Percentiles rank a stretch among this genome's conserved stretches.
These are phyloP conservation scores for Regulus satrapa DNA, from an alignment of 2,113 vertebrate genomes.

Conservation along the genomic window DNA sequence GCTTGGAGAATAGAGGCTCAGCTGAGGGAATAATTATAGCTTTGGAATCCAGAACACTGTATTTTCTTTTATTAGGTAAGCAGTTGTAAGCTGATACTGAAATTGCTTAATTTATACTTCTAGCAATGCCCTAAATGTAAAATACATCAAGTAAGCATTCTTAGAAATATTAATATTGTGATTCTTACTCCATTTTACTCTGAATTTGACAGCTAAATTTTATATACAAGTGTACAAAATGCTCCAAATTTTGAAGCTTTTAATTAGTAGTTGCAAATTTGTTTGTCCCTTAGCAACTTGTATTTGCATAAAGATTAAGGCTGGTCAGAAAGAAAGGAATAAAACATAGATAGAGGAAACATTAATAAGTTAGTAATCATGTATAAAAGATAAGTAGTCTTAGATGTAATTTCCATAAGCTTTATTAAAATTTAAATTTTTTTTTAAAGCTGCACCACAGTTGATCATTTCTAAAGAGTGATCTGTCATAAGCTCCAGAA, in stretches of 20 bases:
- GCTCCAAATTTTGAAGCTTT: slow-evolving; percentile 23
- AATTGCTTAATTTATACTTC: slow-evolving; percentile 48
- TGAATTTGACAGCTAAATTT: neutral
- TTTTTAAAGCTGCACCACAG: slow-evolving; percentile 18
- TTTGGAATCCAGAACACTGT: slow-evolving; percentile 3
- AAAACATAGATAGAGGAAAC: neutral
- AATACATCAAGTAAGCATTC: neutral
- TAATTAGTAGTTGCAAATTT: slow-evolving; percentile 62
- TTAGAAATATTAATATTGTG: neutral
- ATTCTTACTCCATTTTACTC: neutral
- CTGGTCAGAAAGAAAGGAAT: slow-evolving; percentile 32
- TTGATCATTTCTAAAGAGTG: slow-evolving; percentile 45
- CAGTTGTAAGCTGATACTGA: slow-evolving; percentile 18
- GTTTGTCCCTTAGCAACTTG: slow-evolving; percentile 40
- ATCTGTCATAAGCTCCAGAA: neutral
- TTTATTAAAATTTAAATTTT: slow-evolving; percentile 38
- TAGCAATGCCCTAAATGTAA: slow-evolving; percentile 23
- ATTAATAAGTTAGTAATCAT: slow-evolving; percentile 26
- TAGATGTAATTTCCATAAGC: slow-evolving; percentile 7
- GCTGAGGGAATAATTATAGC: slow-evolving; percentile 56
- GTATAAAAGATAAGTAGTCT: slow-evolving; percentile 37
- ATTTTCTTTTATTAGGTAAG: slow-evolving; percentile 56
- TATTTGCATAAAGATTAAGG: slow-evolving; percentile 66
- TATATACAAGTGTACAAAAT: neutral
- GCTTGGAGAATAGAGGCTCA: slow-evolving; percentile 38